Evolutionary conservation across 2,113 vertebrate species (phyloP).

Genomic region (Corythornis vintsioides): DNA sequence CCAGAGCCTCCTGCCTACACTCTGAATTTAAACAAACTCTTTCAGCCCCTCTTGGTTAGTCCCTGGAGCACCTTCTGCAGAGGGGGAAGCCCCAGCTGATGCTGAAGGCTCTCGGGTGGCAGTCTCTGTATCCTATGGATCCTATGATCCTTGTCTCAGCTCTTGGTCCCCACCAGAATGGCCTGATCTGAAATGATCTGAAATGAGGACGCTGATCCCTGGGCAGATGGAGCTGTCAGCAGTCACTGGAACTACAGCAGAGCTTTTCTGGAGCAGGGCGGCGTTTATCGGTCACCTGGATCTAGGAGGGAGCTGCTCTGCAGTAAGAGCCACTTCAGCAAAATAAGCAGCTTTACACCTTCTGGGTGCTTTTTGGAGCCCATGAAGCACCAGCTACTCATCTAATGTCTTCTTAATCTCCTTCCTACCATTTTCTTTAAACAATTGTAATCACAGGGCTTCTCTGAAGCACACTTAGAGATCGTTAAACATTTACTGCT

Average conservation of each 20-base stretch:
- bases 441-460: not conserved
- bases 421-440: not conserved
- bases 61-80: not conserved
- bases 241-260: rapidly evolving
- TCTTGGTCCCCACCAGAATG: not conserved
- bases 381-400: not conserved
- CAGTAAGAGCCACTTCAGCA: not conserved
- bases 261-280: not conserved
- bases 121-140: not conserved
- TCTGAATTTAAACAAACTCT: not conserved
- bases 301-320: not conserved
- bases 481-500: not conserved
- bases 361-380: not conserved
- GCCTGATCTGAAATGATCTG: not conserved
- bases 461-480: slow-evolving; percentile 1
- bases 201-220: rapidly evolving
- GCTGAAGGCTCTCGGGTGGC: not conserved
- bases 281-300: not conserved
- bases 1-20: not conserved
- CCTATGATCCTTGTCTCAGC: not conserved
- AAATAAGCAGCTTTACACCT: not conserved
- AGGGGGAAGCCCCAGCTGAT: not conserved
- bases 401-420: not conserved
- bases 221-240: not conserved
- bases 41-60: not conserved